These are phyloP conservation scores for Cydia fagiglandana DNA, from an alignment of 1,140 invertebrate genomes.

Conservation along the genomic window DNA sequence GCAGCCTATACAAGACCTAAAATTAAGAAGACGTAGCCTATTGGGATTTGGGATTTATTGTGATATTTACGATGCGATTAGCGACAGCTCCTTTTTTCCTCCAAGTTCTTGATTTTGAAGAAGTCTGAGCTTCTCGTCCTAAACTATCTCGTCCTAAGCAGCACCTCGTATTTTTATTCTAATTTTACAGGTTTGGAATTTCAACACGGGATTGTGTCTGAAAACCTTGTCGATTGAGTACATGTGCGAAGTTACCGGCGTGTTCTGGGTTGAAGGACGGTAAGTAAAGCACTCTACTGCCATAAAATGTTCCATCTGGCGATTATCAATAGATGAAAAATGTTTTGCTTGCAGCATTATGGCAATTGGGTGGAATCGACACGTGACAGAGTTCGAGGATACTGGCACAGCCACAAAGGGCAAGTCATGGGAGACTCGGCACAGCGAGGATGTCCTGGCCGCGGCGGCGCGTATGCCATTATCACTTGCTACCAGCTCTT, in stretches of 20 bases:
- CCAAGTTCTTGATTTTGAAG: neutral
- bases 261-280: conserved; percentile 81
- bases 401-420: conserved; percentile 75
- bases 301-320: neutral
- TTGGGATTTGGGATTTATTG: too few relatives aligned
- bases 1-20: too few relatives aligned
- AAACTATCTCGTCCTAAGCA: too few relatives aligned
- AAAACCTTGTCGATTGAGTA: conserved; percentile 82
- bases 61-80: too few relatives aligned
- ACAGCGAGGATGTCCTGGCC: conserved; percentile 86
- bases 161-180: neutral
- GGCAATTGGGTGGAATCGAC: conserved; percentile 85
- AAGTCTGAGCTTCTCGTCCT: too few relatives aligned
- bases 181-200: conserved; percentile 86
- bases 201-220: conserved; percentile 85
- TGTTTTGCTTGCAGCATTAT: conserved; percentile 78
- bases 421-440: conserved; percentile 83
- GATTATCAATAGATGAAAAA: neutral
- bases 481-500: conserved; percentile 84
- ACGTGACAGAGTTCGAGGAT: conserved; percentile 85
- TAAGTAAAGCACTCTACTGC: conserved; percentile 38
- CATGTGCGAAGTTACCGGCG: conserved; percentile 81
- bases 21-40: too few relatives aligned
- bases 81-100: too few relatives aligned
- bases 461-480: conserved; percentile 82